Conservation (phyloP, 1,140 invertebrate genomes). For the Lucilia cuprina region DNA sequence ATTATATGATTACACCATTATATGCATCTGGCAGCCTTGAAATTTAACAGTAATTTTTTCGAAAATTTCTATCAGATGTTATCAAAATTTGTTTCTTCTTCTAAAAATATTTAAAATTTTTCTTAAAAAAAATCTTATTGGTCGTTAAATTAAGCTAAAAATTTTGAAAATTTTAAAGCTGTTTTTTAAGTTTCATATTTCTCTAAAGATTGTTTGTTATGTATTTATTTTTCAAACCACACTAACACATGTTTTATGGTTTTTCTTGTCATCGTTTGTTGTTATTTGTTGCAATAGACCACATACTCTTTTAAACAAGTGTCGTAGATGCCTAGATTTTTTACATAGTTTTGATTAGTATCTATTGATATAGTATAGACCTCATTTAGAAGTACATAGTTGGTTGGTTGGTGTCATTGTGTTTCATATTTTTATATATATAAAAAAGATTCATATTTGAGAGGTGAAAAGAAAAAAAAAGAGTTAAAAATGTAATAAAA, state of each 20-base stretch:
- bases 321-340: background rate
- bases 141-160: no score
- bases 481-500: no score
- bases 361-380: background rate
- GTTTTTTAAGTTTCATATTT: background rate
- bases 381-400: background rate
- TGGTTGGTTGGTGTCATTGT: background rate
- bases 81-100: no score
- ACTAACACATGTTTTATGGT: background rate
- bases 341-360: background rate
- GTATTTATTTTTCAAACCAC: background rate
- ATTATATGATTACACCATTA: no score
- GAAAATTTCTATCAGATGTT: no score
- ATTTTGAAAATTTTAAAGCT: background rate
- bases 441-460: background rate
- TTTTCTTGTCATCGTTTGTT: no score
- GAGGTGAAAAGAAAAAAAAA: background rate
- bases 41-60: no score
- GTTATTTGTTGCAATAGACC: background rate
- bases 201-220: background rate
- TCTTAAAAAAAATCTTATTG: no score
- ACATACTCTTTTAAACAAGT: background rate
- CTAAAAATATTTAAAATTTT: no score
- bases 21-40: no score
- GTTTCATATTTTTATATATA: background rate